phyloP scores from a whole-genome alignment of 1,140 invertebrate species.

The Drosophila bipectinata region DNA sequence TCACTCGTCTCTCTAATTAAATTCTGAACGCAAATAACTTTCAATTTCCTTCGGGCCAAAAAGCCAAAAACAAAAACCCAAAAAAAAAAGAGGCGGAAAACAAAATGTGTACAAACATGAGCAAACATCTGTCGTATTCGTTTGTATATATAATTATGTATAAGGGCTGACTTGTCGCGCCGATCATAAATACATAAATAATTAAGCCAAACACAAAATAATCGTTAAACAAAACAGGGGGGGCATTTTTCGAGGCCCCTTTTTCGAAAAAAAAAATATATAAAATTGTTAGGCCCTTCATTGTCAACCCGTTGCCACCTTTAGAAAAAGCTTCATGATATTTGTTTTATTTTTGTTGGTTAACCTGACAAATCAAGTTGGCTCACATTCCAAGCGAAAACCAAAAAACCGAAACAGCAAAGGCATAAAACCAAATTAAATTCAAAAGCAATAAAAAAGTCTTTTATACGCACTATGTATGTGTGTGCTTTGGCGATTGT shows the following conservation, averaged over 20 bases:
- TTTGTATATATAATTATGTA: constrained; percentile 21
- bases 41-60: constrained; percentile 61
- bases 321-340: neutral
- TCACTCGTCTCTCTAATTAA: constrained; percentile 49
- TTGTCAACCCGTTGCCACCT: constrained; percentile 27
- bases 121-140: constrained; percentile 48
- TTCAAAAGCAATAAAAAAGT: constrained; percentile 74
- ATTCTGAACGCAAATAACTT: constrained; percentile 74
- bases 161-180: constrained; percentile 26
- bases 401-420: constrained; percentile 27
- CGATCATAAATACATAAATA: constrained; percentile 64
- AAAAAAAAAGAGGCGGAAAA: constrained; percentile 13
- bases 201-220: constrained; percentile 42
- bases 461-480: constrained; percentile 64
- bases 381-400: constrained; percentile 49
- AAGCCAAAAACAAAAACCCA: constrained; percentile 15
- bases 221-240: neutral
- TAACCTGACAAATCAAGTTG: constrained; percentile 69
- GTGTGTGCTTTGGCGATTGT: constrained; percentile 35
- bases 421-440: constrained; percentile 69
- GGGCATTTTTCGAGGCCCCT: too few relatives aligned
- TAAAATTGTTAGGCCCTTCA: constrained; percentile 17
- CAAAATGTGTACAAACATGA: constrained; percentile 46
- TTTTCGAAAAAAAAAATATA: too few relatives aligned
- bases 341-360: neutral